A percentile compares a stretch with the other conserved stretches of the same genome.
These are phyloP conservation scores for Mythimna lalbum DNA, from an alignment of 2,888 invertebrate genomes.

Conservation along the genomic window DNA sequence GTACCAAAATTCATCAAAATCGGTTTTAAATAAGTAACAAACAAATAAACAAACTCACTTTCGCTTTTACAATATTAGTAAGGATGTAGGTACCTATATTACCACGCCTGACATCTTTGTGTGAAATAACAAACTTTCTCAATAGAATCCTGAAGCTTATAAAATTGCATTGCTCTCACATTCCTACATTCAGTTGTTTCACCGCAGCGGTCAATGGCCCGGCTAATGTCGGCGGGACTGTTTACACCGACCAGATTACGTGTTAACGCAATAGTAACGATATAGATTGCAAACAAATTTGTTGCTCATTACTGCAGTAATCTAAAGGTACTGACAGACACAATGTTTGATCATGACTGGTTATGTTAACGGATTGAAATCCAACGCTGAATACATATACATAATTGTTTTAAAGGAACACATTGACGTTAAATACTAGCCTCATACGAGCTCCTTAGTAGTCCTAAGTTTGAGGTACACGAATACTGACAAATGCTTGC, in stretches of 20 bases:
- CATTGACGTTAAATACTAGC: neutral
- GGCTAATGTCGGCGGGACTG: constrained; percentile 29
- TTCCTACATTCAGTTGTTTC: constrained; percentile 27
- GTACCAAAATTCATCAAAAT: no score
- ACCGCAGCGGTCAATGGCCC: constrained; percentile 13
- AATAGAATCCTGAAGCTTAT: neutral
- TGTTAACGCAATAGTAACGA: constrained; percentile 34
- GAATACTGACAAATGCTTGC: no score
- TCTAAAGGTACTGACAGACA: constrained; percentile 22
- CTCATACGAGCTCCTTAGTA: no score
- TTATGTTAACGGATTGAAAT: neutral
- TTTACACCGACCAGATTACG: constrained; percentile 36
- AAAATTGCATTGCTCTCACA: constrained; percentile 9
- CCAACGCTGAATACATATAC: neutral
- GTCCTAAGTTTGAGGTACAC: no score
- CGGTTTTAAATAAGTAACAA: no score
- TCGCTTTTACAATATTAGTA: no score
- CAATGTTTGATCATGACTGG: constrained; percentile 1
- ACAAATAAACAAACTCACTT: no score
- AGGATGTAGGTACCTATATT: no score
- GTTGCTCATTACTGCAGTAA: constrained; percentile 21
- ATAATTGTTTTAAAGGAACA: neutral
- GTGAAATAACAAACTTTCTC: neutral
- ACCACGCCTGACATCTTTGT: neutral
- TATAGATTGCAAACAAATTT: constrained; percentile 35